These are phyloP conservation scores for Pedionomus torquatus DNA, from an alignment of 2,113 vertebrate species.

Conservation along the genomic window DNA sequence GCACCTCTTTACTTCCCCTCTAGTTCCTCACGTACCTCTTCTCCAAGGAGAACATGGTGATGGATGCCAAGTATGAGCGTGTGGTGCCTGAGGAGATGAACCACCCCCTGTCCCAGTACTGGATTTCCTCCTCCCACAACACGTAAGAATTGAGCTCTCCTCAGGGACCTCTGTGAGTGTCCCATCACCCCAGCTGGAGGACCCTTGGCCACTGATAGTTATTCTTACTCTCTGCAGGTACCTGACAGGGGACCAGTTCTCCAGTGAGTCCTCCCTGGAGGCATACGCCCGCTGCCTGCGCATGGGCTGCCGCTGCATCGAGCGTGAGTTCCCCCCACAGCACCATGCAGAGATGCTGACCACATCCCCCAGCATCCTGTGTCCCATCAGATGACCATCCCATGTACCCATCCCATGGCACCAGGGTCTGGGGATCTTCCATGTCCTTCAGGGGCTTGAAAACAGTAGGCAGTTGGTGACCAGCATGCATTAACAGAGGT, in stretches of 20 bases:
- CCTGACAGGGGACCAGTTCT: conserved; percentile 89
- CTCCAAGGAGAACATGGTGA: conserved; percentile 85
- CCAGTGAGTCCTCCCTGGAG: conserved; percentile 87
- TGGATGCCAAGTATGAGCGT: conserved; percentile 74
- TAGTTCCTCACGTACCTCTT: conserved; percentile 88
- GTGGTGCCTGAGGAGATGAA: conserved; percentile 84
- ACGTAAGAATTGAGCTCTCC: conserved; percentile 72
- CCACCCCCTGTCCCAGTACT: conserved; percentile 85
- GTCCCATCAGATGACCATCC: background rate
- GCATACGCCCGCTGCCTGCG: conserved; percentile 86
- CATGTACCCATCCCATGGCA: background rate
- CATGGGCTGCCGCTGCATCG: conserved; percentile 89
- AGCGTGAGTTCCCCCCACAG: conserved; percentile 68
- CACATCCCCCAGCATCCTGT: background rate
- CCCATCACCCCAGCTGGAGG: background rate
- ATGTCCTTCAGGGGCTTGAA: background rate
- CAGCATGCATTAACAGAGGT: background rate
- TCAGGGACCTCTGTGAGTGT: rapidly evolving
- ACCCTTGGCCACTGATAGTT: background rate
- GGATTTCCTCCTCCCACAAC: conserved; percentile 91
- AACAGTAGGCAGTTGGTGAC: rapidly evolving
- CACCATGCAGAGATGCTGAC: background rate
- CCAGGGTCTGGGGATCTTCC: rapidly evolving
- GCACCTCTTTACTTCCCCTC: background rate
- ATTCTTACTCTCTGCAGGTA: conserved; percentile 69